These are phyloP conservation scores for Myioborus melanocephalus DNA, from an alignment of 2,797 vertebrate species.

Conservation along the genomic window DNA sequence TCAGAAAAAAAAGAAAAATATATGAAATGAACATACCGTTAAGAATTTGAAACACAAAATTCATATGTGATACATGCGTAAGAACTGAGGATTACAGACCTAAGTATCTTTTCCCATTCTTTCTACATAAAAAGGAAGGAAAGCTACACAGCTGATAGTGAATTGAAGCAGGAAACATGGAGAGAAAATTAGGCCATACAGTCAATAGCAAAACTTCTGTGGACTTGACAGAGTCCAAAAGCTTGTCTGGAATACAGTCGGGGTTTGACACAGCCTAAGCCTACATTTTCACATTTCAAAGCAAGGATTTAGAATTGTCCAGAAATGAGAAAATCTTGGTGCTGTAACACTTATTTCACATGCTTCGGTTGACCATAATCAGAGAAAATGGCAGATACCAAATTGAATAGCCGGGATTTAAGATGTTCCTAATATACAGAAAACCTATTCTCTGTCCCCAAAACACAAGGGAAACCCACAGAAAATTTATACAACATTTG, in stretches of 20 bases:
- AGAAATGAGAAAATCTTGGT: not conserved
- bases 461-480: not conserved
- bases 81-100: not conserved
- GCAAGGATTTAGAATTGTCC: not conserved
- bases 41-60: not conserved
- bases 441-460: not conserved
- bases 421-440: not conserved
- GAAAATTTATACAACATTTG: not conserved
- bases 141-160: not conserved
- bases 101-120: not conserved
- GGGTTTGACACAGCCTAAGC: not conserved
- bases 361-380: not conserved
- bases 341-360: not conserved
- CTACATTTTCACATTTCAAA: not conserved
- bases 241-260: not conserved
- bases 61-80: rapidly evolving
- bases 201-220: not conserved
- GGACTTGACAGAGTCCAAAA: not conserved
- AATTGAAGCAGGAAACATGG: not conserved
- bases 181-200: not conserved
- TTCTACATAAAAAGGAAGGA: not conserved
- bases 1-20: not conserved
- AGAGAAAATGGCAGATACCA: not conserved
- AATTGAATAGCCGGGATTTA: not conserved
- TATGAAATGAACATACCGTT: rapidly evolving